Base-by-base conservation (phyloP, 2,797 vertebrate genomes). In the Macrochelys suwanniensis region DNA sequence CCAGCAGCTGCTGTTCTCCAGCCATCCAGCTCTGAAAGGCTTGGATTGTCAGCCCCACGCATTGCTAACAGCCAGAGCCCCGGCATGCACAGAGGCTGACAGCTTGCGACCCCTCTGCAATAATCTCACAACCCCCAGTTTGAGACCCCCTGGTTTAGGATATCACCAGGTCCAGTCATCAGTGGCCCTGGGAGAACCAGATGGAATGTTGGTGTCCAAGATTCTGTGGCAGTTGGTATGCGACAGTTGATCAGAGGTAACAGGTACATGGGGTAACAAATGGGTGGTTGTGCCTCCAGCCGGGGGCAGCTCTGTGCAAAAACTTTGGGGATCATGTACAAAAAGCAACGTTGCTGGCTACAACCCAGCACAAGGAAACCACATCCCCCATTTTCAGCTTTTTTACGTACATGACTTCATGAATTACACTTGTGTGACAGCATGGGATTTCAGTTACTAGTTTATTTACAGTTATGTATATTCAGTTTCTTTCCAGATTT, bases 401-500 rank as follows among this genome's bases (percentile, higher is more conserved):
- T 68, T 68, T 68, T 37, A n/a, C 31, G 21, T 68, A 19, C 7
- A n/a, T n/a, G 33, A n/a, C 17, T n/a, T 68, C 17, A 68, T 37
- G 33, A 68, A 68, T 19, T 68, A 68, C 33, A n/a, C 33, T 33
- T 68, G 33, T 19, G 33, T 37, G 33, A 68, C 17, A 68, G 61
- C 61, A 68, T 68, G 61, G 33, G 61, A 68, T 68, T 68, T 68
- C 16, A 21, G 61, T 68, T 68, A n/a, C 33, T 68, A 10, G 16
- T 37, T 68, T 68, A 68, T 68, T 68, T 68, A 37, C 17, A 33
- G 33, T 68, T 68, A 68, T 68, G 13, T 37, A 4, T 17, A 56
- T 87, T 88, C 77, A 82, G 83, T 71, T 83, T 6, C 56, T 96
- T 90, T 76, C 45, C 87, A 76, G 57, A n/a, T 50, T 90, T 90